Evolutionary conservation across 2,797 vertebrate genomes (phyloP).

Genomic region (Bufotes viridis): DNA sequence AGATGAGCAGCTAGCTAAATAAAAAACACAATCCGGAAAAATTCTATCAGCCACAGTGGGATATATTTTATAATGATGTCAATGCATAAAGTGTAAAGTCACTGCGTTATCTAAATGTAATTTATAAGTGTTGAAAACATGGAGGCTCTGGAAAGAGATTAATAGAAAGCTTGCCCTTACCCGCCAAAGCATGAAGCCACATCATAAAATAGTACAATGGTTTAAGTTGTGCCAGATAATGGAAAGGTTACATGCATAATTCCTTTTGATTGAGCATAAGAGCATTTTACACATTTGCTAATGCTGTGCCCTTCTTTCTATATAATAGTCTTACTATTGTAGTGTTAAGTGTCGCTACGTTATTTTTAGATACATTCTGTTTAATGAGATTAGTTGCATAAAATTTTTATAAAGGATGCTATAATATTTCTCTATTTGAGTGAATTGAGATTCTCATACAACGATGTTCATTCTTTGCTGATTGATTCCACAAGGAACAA

Average conservation of each 20-base stretch:
- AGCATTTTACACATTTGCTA: slow-evolving; percentile 4
- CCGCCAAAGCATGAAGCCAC: slow-evolving; percentile 6
- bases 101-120: slow-evolving; percentile 3
- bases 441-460: slow-evolving; percentile 25
- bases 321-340: neutral
- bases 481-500: slow-evolving; percentile 45
- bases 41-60: slow-evolving; percentile 1
- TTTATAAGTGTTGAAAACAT: slow-evolving; percentile 22
- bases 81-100: neutral
- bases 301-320: neutral
- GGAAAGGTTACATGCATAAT: slow-evolving; percentile 21
- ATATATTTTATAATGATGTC: slow-evolving; percentile 26
- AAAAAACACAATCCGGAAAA: neutral
- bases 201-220: slow-evolving; percentile 4
- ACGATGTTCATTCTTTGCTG: neutral
- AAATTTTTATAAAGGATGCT: neutral
- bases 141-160: neutral
- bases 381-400: neutral
- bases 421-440: neutral
- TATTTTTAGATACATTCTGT: neutral
- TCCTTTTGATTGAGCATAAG: slow-evolving; percentile 22
- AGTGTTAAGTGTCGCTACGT: neutral
- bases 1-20: neutral
- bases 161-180: slow-evolving; percentile 8
- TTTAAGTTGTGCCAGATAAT: slow-evolving; percentile 12